These are phyloP conservation scores for Takifugu flavidus DNA, from an alignment of 2,113 vertebrate species.

Conservation along the genomic window DNA sequence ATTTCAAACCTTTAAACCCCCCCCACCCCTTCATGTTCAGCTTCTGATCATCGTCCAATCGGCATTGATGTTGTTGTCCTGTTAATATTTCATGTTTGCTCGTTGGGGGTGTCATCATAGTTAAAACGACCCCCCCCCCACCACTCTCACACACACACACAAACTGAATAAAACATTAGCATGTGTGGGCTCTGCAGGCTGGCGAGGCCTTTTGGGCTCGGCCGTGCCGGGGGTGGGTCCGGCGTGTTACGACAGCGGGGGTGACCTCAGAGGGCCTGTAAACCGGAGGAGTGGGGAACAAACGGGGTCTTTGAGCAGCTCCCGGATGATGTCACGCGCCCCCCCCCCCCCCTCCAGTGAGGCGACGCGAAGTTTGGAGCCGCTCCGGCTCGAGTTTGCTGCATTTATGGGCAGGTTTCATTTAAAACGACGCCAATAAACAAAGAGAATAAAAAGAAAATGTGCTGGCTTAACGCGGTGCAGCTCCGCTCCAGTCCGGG, in stretches of 20 bases:
- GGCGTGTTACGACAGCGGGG: constrained; percentile 15
- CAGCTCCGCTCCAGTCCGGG: too few species aligned
- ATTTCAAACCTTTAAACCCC: too few species aligned
- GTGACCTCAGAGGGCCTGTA: constrained; percentile 48
- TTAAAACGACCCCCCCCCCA: constrained; percentile 49
- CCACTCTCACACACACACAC: constrained; percentile 24
- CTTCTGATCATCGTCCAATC: constrained; percentile 50
- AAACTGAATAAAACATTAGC: constrained; percentile 79
- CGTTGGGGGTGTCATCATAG: constrained; percentile 60
- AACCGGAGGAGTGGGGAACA: constrained; percentile 44
- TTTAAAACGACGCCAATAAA: too few species aligned
- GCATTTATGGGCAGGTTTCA: too few species aligned
- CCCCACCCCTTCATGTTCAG: constrained; percentile 9
- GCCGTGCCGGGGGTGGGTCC: constrained; percentile 31
- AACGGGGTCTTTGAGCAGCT: constrained; percentile 49
- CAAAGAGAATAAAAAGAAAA: too few species aligned
- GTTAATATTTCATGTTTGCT: constrained; percentile 77
- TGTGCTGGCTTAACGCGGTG: too few species aligned
- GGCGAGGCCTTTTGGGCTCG: constrained; percentile 61
- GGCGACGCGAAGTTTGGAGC: not conserved
- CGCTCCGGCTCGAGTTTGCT: too few species aligned
- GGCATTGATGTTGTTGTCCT: constrained; percentile 51
- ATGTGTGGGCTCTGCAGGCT: constrained; percentile 41
- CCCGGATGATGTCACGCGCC: too few species aligned
- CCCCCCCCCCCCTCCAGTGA: not conserved